Percentiles rank a stretch among this genome's conserved stretches.
Evolutionary conservation across 2,888 invertebrate genomes (phyloP).

Genomic region (Theretra japonica): DNA sequence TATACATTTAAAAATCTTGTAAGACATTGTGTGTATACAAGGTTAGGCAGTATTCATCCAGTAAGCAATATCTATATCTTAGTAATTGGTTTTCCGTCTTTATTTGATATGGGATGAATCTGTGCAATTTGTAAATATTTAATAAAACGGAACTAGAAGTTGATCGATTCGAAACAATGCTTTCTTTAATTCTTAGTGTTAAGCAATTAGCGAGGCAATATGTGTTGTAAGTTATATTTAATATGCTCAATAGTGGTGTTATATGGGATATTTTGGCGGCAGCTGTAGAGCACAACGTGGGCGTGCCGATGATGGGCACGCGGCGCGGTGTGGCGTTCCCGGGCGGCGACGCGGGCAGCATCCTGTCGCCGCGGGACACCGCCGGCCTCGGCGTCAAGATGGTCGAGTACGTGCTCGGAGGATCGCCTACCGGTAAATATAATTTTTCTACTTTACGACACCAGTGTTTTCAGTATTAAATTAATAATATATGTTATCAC

Average conservation of each 20-base stretch:
- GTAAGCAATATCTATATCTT: no score
- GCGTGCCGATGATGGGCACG: slow-evolving; percentile 87
- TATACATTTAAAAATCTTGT: no score
- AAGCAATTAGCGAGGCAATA: no score
- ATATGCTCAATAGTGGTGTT: background rate
- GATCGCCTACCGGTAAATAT: slow-evolving; percentile 89
- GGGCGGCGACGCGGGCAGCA: slow-evolving; percentile 86
- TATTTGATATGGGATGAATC: no score
- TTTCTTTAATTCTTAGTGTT: no score
- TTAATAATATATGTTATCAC: background rate
- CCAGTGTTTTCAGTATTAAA: background rate
- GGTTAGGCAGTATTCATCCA: no score
- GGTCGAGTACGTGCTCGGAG: slow-evolving; percentile 98
- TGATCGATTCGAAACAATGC: no score
- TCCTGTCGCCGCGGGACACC: slow-evolving; percentile 93
- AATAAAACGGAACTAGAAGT: no score
- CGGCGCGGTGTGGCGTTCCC: slow-evolving; percentile 88
- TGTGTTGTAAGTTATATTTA: background rate
- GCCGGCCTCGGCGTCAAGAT: slow-evolving; percentile 98
- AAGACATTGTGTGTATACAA: no score
- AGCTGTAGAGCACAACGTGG: slow-evolving; percentile 79
- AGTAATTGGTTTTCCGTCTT: no score
- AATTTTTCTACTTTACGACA: background rate
- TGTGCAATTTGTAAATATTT: no score
- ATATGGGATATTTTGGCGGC: slow-evolving; percentile 37